Conservation (phyloP, 2,888 invertebrate species). For the Melinaea menophilus region DNA sequence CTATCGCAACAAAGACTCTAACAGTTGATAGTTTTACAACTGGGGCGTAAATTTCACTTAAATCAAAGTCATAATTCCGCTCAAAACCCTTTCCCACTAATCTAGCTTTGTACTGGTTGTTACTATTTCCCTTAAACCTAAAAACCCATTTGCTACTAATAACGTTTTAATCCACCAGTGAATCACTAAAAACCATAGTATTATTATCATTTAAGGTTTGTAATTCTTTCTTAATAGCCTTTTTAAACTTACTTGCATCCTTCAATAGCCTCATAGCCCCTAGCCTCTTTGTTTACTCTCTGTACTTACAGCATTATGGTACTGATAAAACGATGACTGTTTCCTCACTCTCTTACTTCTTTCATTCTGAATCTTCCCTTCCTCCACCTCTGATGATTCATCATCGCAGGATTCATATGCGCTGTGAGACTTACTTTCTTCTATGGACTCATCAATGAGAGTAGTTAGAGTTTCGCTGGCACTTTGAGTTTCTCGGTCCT, state of each 20-base stretch:
- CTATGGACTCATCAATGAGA: no score
- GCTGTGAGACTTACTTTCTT: no score
- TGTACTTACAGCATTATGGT: conserved; percentile 6
- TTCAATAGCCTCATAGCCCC: conserved; percentile 18
- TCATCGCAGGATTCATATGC: no score
- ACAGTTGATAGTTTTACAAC: conserved; percentile 26
- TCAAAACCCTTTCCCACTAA: conserved; percentile 16
- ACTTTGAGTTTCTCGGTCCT: no score
- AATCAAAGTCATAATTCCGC: conserved; percentile 8
- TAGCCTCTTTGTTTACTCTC: no score
- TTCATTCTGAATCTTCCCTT: conserved; percentile 1
- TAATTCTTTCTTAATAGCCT: conserved; percentile 24
- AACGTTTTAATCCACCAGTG: conserved; percentile 16
- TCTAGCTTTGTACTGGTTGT: conserved; percentile 10
- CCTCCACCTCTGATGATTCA: neutral
- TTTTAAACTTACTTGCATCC: conserved; percentile 25
- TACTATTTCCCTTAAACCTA: conserved; percentile 23
- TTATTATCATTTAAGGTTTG: conserved; percentile 24
- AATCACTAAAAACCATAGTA: conserved; percentile 18
- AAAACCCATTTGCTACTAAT: conserved; percentile 36
- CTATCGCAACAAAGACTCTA: conserved; percentile 25
- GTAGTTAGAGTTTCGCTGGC: no score
- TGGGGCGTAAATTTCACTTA: conserved; percentile 12
- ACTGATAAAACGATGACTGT: conserved; percentile 13
- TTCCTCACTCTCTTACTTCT: neutral